Evolutionary conservation across 2,797 vertebrate species (phyloP).

Genomic region (Sphaeramia orbicularis): DNA sequence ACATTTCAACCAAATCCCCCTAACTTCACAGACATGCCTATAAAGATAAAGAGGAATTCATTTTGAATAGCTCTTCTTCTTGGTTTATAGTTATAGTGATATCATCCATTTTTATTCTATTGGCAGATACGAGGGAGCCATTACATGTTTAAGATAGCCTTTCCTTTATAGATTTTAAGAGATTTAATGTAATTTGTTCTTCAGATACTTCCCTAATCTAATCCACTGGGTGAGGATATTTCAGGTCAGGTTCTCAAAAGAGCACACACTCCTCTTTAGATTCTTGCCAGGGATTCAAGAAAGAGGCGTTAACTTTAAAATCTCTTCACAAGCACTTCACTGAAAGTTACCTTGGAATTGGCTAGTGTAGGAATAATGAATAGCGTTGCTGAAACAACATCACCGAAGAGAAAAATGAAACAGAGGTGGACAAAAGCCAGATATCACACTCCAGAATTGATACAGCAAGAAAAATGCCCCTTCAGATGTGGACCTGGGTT

Average conservation of each 20-base stretch:
- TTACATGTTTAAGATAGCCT: constrained; percentile 70
- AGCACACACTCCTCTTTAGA: constrained; percentile 55
- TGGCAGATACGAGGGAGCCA: constrained; percentile 58
- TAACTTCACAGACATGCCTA: constrained; percentile 79
- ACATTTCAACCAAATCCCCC: constrained; percentile 78
- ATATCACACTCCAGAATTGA: constrained; percentile 62
- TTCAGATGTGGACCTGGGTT: constrained; percentile 45
- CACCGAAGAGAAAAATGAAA: constrained; percentile 8
- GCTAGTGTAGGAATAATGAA: constrained; percentile 46
- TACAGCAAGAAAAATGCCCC: constrained; percentile 41
- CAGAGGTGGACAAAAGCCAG: constrained; percentile 52
- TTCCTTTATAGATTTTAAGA: constrained; percentile 72
- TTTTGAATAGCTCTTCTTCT: constrained; percentile 61
- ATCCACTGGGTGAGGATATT: constrained; percentile 65
- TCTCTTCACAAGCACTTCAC: constrained; percentile 59
- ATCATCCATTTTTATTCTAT: constrained; percentile 63
- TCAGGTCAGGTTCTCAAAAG: constrained; percentile 69
- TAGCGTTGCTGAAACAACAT: constrained; percentile 23
- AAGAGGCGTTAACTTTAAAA: constrained; percentile 54
- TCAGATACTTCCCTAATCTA: constrained; percentile 68
- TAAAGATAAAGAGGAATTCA: constrained; percentile 76
- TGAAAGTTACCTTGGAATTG: constrained; percentile 58
- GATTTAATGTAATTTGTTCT: constrained; percentile 74
- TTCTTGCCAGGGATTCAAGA: constrained; percentile 67
- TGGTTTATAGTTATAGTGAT: constrained; percentile 57